Evolutionary conservation across 2,888 invertebrate genomes (phyloP), one percentile per base, ranked within the genome.

Genomic region (Orchesella flavescens): DNA sequence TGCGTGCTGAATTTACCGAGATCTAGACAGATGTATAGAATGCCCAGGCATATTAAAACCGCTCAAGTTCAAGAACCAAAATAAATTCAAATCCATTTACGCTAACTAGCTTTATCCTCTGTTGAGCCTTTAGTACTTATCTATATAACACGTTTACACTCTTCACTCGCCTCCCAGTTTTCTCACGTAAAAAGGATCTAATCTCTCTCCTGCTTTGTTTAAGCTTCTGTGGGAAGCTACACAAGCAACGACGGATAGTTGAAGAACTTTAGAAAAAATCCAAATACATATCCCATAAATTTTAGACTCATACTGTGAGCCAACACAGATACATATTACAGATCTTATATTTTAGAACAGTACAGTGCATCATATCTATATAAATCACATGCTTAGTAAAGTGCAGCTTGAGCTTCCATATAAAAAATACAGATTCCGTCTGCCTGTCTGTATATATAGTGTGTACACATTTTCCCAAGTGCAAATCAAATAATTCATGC

Each of bases 1-100:
- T 34, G 34, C 3, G n/a, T n/a, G n/a, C n/a, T n/a, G n/a, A n/a
- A n/a, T n/a, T n/a, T n/a, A 34, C 34, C 7, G 3, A 34, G 7
- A 34, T 34, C 3, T 17, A 23, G 1, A 19, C 23, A 23, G 59
- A 59, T 59, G 59, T 59, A n/a, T 57, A 19, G 66, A 46, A n/a
- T n/a, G n/a, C 44, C 34, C 10, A 5, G 4, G 15, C 55, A 34
- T n/a, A n/a, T 34, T 34, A 34, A 34, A 34, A 34, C n/a, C 34
- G 34, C 34, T 34, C 34, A 34, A 43, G 24, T 15, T 49, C 53
- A 71, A 57, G 59, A 63, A 74, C 44, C 61, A 74, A 75, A n/a
- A n/a, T n/a, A 75, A 75, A 53, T 74, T 44, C 85, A 85, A 86
- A 86, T 86, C 86, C 86, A 86, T 85, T 86, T 86, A 86, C 79